Percentiles rank a stretch among this genome's conserved stretches.
Conservation (phyloP, 2,797 vertebrate species). For the Sphenopsis melanotis region DNA sequence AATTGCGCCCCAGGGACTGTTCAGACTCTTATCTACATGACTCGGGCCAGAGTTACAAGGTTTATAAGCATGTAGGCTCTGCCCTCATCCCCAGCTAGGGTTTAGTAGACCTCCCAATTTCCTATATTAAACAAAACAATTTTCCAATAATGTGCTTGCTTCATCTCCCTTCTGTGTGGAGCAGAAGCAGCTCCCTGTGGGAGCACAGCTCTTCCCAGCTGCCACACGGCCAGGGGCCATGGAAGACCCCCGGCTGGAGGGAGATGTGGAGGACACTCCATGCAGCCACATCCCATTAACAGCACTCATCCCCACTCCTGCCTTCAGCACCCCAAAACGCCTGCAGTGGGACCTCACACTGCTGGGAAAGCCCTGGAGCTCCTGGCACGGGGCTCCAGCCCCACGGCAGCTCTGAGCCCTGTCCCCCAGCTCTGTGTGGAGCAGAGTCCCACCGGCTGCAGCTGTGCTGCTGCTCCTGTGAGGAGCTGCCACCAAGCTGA, state of each 20-base stretch:
- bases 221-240: accelerated
- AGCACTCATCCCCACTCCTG: not conserved
- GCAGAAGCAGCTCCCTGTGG: not conserved
- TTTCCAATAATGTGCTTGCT: not conserved
- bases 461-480: not conserved
- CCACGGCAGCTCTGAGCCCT: no score
- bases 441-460: not conserved
- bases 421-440: not conserved
- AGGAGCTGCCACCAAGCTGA: not conserved
- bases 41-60: not conserved
- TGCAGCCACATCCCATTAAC: accelerated
- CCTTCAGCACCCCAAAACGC: accelerated
- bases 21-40: not conserved
- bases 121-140: not conserved
- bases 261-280: not conserved
- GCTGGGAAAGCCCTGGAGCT: not conserved
- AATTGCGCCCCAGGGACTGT: not conserved
- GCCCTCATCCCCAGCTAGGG: not conserved
- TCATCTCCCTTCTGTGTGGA: not conserved
- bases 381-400: accelerated
- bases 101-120: not conserved
- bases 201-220: accelerated
- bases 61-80: not conserved
- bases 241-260: accelerated
- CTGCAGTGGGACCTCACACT: accelerated